phyloP scores from a whole-genome alignment of 2,113 vertebrate species.

The Crotalus helleri region DNA sequence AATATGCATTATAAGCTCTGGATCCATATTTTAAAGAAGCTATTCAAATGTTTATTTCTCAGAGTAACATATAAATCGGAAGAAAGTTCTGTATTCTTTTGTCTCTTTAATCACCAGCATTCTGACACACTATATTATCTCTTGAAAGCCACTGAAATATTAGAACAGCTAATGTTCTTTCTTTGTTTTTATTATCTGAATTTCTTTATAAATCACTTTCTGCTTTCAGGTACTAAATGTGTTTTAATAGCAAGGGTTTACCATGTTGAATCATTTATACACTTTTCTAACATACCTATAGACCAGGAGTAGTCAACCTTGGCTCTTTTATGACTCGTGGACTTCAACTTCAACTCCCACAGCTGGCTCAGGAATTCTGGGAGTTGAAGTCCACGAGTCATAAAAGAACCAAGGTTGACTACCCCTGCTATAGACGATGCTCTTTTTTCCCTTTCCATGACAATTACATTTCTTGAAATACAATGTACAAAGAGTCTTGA shows the following conservation, averaged over 20 bases:
- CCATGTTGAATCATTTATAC: neutral
- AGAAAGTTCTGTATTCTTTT: neutral
- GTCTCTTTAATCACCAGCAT: neutral
- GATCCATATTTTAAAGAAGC: neutral
- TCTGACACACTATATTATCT: neutral
- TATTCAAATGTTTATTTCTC: neutral
- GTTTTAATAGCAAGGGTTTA: neutral
- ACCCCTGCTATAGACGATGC: neutral
- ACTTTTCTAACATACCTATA: neutral
- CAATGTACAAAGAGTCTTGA: neutral
- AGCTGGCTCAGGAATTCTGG: no score
- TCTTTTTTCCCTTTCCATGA: neutral
- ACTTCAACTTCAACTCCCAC: no score
- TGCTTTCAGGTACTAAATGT: neutral
- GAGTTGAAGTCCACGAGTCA: no score
- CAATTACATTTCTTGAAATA: constrained; percentile 21
- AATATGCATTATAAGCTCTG: neutral
- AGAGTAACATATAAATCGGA: neutral
- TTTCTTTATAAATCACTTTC: neutral
- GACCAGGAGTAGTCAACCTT: no score
- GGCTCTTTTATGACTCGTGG: no score
- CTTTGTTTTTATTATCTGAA: neutral
- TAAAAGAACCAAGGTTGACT: no score
- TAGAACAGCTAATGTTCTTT: neutral
- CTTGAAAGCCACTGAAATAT: neutral